Conservation (phyloP, 2,888 invertebrate genomes). For the Eledone cirrhosa region DNA sequence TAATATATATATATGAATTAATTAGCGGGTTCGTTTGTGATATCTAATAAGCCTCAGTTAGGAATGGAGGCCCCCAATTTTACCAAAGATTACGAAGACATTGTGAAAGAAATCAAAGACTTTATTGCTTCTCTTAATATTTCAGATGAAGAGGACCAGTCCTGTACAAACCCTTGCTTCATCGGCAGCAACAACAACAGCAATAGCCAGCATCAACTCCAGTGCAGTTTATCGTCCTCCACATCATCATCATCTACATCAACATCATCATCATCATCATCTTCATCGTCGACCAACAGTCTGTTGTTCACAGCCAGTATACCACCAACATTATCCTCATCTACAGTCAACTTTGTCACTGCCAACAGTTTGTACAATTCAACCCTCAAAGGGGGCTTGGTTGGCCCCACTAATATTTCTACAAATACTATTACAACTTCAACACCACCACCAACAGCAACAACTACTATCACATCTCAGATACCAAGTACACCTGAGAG, state of each 20-base stretch:
- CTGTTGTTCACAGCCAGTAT: too few species aligned
- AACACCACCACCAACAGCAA: not conserved
- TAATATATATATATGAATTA: too few species aligned
- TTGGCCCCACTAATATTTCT: not conserved
- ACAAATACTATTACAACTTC: not conserved
- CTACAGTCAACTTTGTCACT: constrained; percentile 23
- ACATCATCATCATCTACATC: constrained; percentile 1
- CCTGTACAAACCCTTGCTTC: constrained; percentile 6
- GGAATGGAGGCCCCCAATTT: constrained; percentile 42
- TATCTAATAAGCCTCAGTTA: too few species aligned
- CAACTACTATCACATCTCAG: not conserved
- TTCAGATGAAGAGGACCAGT: constrained; percentile 37
- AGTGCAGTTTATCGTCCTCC: constrained; percentile 22
- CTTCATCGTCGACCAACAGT: not conserved
- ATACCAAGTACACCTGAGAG: not conserved
- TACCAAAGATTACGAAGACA: constrained; percentile 55
- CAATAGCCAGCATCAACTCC: constrained; percentile 28
- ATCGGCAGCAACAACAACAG: constrained; percentile 23
- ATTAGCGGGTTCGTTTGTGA: too few species aligned
- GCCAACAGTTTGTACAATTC: constrained; percentile 16
- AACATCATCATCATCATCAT: not conserved
- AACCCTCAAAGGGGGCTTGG: not conserved
- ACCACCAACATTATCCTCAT: not conserved
- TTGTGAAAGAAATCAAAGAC: constrained; percentile 59
- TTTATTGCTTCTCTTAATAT: constrained; percentile 55